Conservation (phyloP, 2,113 vertebrate genomes). For the Siphamia tubifer region DNA sequence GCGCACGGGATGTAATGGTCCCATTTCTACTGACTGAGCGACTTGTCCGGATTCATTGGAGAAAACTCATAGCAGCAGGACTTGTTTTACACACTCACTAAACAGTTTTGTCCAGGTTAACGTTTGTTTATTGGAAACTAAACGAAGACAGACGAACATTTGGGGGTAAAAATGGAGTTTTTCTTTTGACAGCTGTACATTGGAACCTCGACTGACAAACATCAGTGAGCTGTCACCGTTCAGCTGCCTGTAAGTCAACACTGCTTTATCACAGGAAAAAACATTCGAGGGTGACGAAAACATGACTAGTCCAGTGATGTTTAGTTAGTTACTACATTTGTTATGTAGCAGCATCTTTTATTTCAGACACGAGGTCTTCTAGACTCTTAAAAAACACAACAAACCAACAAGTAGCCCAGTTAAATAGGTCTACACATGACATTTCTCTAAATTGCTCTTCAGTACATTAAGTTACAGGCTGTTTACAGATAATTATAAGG, state of each 20-base stretch:
- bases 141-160: background rate
- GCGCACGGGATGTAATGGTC: slow-evolving; percentile 9
- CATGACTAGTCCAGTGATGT: too few relatives aligned
- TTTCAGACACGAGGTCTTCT: too few relatives aligned
- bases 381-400: too few relatives aligned
- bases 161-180: background rate
- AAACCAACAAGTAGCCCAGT: background rate
- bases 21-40: background rate
- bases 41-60: background rate
- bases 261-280: background rate
- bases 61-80: background rate
- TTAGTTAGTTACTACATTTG: too few relatives aligned
- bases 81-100: background rate
- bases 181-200: slow-evolving; percentile 52
- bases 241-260: slow-evolving; percentile 40
- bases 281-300: background rate
- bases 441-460: background rate
- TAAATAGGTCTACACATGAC: background rate
- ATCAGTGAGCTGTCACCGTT: slow-evolving; percentile 56
- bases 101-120: background rate
- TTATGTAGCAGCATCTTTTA: background rate
- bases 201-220: slow-evolving; percentile 25
- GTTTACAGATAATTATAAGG: background rate
- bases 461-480: background rate
- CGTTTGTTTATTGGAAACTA: background rate